Conservation (phyloP, 2,888 invertebrate species). For the Malthinus flaveolus region DNA sequence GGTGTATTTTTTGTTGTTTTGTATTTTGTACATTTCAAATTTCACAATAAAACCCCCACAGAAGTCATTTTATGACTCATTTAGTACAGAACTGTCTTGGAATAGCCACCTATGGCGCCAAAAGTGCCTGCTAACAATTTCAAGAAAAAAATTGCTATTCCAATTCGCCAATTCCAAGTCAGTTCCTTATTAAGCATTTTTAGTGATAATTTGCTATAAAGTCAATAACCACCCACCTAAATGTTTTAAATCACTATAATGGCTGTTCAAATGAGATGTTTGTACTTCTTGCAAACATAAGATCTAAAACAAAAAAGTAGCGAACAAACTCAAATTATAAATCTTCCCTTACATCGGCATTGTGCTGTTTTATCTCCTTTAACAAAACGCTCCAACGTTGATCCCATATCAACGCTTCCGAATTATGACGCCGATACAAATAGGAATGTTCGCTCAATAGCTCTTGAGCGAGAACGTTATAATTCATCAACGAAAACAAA, state of each 20-base stretch:
- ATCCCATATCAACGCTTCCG: conserved; percentile 69
- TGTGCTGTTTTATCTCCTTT: conserved; percentile 60
- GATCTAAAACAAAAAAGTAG: conserved; percentile 61
- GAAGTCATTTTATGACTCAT: too few relatives aligned
- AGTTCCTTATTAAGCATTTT: too few relatives aligned
- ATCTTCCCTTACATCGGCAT: conserved; percentile 61
- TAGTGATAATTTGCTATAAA: too few relatives aligned
- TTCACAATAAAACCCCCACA: too few relatives aligned
- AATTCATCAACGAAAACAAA: conserved; percentile 74
- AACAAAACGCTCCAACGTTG: conserved; percentile 62
- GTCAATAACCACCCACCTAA: conserved; percentile 51
- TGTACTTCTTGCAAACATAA: conserved; percentile 92
- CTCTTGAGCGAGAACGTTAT: conserved; percentile 87
- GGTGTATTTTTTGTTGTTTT: too few relatives aligned
- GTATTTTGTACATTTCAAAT: too few relatives aligned
- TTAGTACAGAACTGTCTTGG: too few relatives aligned
- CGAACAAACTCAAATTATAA: background rate
- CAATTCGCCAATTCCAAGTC: too few relatives aligned
- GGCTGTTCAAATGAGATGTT: conserved; percentile 59
- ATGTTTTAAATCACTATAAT: conserved; percentile 40
- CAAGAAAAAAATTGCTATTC: too few relatives aligned
- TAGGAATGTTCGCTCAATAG: conserved; percentile 73
- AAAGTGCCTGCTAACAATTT: too few relatives aligned
- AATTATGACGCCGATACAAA: conserved; percentile 68
- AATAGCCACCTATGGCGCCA: too few relatives aligned